phyloP scores from a whole-genome alignment of 2,888 invertebrate genomes.

The Germaria angustata region DNA sequence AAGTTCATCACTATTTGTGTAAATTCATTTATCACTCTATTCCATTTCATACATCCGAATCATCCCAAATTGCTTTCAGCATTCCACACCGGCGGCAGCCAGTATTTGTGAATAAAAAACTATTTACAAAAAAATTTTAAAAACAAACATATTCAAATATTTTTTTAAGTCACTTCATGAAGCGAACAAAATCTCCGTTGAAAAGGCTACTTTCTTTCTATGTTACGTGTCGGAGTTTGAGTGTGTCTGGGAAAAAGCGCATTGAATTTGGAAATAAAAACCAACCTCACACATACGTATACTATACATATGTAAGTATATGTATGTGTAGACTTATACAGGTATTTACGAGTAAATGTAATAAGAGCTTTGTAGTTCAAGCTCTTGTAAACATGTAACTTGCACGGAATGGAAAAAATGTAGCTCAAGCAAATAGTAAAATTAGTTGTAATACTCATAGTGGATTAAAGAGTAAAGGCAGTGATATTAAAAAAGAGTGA shows the following conservation, averaged over 20 bases:
- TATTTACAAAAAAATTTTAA: background rate
- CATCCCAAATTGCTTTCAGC: background rate
- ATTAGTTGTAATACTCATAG: constrained; percentile 44
- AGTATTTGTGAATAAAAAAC: constrained; percentile 26
- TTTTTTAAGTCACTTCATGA: background rate
- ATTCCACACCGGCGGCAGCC: background rate
- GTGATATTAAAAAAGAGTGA: background rate
- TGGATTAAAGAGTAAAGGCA: background rate
- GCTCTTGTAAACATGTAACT: constrained; percentile 33
- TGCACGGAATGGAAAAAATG: constrained; percentile 17
- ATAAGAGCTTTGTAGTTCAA: constrained; percentile 19
- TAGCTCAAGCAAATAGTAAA: constrained; percentile 40
- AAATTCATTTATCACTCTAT: constrained; percentile 47
- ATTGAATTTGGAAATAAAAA: constrained; percentile 5
- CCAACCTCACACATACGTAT: background rate
- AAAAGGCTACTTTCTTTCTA: constrained; percentile 53
- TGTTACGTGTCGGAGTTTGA: background rate
- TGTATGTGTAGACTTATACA: too few relatives aligned
- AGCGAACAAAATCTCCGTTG: constrained; percentile 22
- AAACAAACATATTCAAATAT: constrained; percentile 44
- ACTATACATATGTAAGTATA: background rate
- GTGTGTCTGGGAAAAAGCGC: constrained; percentile 9
- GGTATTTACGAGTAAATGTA: background rate
- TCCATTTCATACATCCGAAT: background rate
- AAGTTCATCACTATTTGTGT: constrained; percentile 38